Percentiles rank a stretch among this genome's conserved stretches.
Conservation (phyloP, 2,888 invertebrate genomes). For the Scaptomyza reducta region DNA sequence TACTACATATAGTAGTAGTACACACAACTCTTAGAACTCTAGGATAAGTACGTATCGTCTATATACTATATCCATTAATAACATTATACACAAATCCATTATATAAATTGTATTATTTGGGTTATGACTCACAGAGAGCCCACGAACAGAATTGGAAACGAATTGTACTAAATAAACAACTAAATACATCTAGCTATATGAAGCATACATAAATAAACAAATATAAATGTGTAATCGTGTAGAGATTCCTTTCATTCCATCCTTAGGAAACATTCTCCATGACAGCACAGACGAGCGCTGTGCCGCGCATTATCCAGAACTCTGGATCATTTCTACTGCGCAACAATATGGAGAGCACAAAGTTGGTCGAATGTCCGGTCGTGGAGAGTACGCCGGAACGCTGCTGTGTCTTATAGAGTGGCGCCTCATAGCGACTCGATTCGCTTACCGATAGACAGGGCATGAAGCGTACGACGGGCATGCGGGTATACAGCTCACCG, state of each 20-base stretch:
- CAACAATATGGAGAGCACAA: constrained; percentile 91
- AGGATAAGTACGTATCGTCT: constrained; percentile 16
- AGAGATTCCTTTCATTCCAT: not conserved
- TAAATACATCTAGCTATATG: constrained; percentile 36
- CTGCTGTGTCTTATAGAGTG: constrained; percentile 94
- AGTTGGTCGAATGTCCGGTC: constrained; percentile 97
- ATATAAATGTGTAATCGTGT: no score
- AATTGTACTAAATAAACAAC: constrained; percentile 62
- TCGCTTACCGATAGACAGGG: constrained; percentile 78
- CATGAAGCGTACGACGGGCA: constrained; percentile 81
- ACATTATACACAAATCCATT: constrained; percentile 14
- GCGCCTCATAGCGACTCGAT: constrained; percentile 85
- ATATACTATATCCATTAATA: constrained; percentile 17
- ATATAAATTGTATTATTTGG: constrained; percentile 43
- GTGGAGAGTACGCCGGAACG: constrained; percentile 94
- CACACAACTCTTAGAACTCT: constrained; percentile 36
- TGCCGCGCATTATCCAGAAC: constrained; percentile 95
- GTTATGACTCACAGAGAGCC: constrained; percentile 31
- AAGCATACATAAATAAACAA: constrained; percentile 16
- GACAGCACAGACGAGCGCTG: constrained; percentile 93
- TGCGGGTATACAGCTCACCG: constrained; percentile 85
- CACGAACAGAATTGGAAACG: constrained; percentile 33
- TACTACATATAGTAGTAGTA: not conserved
- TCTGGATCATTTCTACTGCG: constrained; percentile 87
- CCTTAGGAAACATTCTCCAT: constrained; percentile 86